Base-by-base conservation (phyloP, 2,797 vertebrate species). In the Numenius phaeopus region DNA sequence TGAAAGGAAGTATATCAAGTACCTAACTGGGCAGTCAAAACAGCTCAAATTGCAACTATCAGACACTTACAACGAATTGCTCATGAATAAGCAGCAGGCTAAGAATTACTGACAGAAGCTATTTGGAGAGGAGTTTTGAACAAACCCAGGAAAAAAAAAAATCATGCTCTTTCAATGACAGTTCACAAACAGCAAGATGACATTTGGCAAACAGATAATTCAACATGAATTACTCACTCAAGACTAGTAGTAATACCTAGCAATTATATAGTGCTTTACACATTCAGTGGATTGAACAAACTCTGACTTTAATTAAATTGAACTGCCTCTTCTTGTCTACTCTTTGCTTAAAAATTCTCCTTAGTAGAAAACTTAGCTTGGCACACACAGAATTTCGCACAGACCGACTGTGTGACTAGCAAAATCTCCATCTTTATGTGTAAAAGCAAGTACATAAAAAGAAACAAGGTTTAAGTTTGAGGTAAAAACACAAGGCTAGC, bases 201-300 rank as follows among this genome's bases (percentile, higher is more conserved):
- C 96, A 89, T 93, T 93, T 91, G 93, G 90, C 87, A 96, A 97
- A 95, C 83, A 94, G 83, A 95, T 92, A 96, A 97, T 97, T 97
- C 94, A 92, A 92, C 66, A 71, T 89, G 87, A 96, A 91, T 94
- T 94, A 97, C 75, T 94, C 70, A 67, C 81, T 94, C 83, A 91
- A 80, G 86, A 73, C 94, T 80, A 61, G 82, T 83, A 95, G 70
- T 84, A 97, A 92, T 88, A 95, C 90, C 83, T 87, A 93, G 62
- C 84, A 89, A 93, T 96, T 97, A 95, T 70, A 44, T 14, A 90
- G 76, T 30, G 39, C 71, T 95, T 95, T 92, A 59, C 65, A 69
- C 75, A 22, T 89, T 58, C 85, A 88, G 40, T 72, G 47, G 79
- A 76, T 91, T 94, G 29, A 73, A 92, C 64, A 87, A 92, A 86